These are phyloP conservation scores for Ditylenchus dipsaci DNA, from an alignment of 1,140 invertebrate species.

Conservation along the genomic window DNA sequence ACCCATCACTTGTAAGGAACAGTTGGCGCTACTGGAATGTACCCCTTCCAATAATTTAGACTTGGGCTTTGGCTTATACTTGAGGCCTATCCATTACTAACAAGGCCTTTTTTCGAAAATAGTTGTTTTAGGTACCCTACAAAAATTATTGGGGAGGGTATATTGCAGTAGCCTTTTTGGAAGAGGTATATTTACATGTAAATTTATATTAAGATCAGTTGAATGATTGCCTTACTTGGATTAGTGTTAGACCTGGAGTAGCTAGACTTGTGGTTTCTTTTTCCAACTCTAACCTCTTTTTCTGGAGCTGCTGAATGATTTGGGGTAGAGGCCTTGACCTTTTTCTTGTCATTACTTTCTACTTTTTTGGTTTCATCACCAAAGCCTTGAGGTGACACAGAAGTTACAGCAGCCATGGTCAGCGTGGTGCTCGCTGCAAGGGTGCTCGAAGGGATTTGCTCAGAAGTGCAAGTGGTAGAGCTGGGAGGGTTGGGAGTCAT, in stretches of 20 bases:
- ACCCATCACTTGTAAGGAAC: too few species aligned
- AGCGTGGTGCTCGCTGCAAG: background rate
- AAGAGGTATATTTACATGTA: too few species aligned
- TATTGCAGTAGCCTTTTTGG: too few species aligned
- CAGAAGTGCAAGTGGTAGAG: background rate
- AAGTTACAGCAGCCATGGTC: background rate
- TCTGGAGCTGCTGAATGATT: background rate
- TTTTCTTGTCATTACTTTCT: background rate
- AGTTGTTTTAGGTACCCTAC: too few species aligned
- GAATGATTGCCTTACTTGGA: background rate
- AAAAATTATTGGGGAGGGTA: too few species aligned
- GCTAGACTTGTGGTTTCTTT: background rate
- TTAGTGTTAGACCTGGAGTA: conserved; percentile 3
- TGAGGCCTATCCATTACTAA: too few species aligned
- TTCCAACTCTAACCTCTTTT: background rate
- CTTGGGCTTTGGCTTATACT: too few species aligned
- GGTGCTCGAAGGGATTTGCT: background rate
- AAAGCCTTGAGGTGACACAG: background rate
- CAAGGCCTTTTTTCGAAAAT: too few species aligned
- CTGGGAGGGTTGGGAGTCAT: background rate
- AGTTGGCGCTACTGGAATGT: too few species aligned
- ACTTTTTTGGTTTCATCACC: background rate
- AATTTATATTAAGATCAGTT: too few species aligned
- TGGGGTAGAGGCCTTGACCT: background rate
- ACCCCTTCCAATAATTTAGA: too few species aligned